Evolutionary conservation across 2,113 vertebrate species (phyloP).

Genomic region (Calidris pugnax): DNA sequence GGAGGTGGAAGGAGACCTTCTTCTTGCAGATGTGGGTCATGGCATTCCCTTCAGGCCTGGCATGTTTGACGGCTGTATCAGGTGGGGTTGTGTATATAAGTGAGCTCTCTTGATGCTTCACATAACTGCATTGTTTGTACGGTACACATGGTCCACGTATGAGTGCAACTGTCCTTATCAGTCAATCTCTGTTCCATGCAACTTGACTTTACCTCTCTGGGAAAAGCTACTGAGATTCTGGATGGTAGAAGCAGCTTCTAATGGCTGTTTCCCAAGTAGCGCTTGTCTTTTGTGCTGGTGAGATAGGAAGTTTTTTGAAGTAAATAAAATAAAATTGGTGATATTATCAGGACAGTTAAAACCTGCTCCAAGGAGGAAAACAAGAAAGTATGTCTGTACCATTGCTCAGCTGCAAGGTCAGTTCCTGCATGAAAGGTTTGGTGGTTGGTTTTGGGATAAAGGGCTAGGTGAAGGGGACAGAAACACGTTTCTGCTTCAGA

Average conservation of each 20-base stretch:
- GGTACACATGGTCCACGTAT: accelerated
- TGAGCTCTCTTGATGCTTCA: not conserved
- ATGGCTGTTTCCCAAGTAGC: not conserved
- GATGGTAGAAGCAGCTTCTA: not conserved
- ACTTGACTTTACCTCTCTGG: not conserved
- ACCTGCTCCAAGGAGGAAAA: not conserved
- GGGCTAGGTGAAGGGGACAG: not conserved
- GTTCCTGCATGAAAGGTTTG: not conserved
- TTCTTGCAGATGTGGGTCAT: slow-evolving; percentile 90
- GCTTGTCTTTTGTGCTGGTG: not conserved
- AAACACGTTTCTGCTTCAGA: not conserved
- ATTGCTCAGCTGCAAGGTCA: not conserved
- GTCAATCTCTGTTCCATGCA: not conserved
- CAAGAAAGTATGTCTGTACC: not conserved
- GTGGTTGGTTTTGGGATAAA: not conserved
- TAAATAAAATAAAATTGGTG: not conserved
- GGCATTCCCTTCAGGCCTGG: slow-evolving; percentile 91
- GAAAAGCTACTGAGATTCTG: not conserved
- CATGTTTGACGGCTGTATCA: slow-evolving; percentile 93
- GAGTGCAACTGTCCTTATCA: not conserved
- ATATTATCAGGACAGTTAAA: not conserved
- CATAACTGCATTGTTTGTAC: accelerated
- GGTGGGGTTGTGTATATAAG: slow-evolving; percentile 67
- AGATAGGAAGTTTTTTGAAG: not conserved
- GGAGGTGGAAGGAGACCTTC: slow-evolving; percentile 90